A percentile compares a stretch with the other conserved stretches of the same genome.
Evolutionary conservation across 35 echinoderm and acorn worm genomes (phyloP).

Genomic region (Patiria miniata): DNA sequence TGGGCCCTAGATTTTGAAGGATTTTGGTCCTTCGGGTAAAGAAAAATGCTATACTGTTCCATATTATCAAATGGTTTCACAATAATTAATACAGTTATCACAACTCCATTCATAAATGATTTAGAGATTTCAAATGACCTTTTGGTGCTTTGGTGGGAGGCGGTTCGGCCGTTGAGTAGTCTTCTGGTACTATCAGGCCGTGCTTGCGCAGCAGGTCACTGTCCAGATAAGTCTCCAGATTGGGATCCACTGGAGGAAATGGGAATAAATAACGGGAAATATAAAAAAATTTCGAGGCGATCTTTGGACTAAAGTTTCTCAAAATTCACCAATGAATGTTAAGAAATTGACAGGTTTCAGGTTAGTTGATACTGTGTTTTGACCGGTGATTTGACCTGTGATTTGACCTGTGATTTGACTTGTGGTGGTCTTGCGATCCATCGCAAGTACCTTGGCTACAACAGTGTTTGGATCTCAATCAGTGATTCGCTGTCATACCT

Average conservation of each 20-base stretch:
- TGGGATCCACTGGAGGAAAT: constrained; percentile 70
- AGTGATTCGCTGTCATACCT: constrained; percentile 40
- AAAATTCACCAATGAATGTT: neutral
- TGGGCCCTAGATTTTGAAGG: no score
- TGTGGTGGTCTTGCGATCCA: no score
- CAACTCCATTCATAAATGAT: no score
- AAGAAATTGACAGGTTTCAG: neutral
- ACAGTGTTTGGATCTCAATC: no score
- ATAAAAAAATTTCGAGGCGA: neutral
- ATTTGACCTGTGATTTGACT: no score
- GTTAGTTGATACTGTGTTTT: no score
- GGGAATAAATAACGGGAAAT: neutral
- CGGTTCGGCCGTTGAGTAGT: constrained; percentile 88
- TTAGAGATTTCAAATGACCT: constrained; percentile 54
- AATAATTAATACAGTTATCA: no score
- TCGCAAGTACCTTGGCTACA: no score
- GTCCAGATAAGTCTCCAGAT: constrained; percentile 72
- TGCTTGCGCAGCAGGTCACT: constrained; percentile 85
- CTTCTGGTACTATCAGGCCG: constrained; percentile 90
- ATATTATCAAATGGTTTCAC: no score
- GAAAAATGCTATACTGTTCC: no score
- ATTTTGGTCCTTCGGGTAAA: no score
- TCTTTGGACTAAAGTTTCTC: neutral
- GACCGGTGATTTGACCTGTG: no score
- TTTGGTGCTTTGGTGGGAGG: constrained; percentile 75